Conservation (phyloP, 1,140 invertebrate genomes). For the Solenopsis fugax region DNA sequence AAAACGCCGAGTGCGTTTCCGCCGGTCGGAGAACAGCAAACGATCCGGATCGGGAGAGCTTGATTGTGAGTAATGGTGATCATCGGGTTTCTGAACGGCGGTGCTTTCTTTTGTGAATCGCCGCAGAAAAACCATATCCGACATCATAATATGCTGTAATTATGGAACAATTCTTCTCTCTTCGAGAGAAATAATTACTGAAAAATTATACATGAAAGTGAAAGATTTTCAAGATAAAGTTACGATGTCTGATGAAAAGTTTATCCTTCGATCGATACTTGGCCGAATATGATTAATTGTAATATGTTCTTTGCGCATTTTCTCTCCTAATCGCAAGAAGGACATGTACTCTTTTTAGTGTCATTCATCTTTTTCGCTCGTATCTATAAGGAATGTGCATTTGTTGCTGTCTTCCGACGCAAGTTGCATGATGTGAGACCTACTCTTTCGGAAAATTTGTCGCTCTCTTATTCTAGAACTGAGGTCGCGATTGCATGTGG, state of each 20-base stretch:
- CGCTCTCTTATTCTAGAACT: background rate
- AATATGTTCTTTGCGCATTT: background rate
- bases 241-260: background rate
- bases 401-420: background rate
- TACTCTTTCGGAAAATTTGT: slow-evolving; percentile 11
- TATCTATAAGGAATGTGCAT: background rate
- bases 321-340: no score
- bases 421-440: background rate
- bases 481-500: background rate
- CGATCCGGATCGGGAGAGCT: slow-evolving; percentile 4
- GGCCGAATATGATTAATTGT: slow-evolving; percentile 26
- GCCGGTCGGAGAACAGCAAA: slow-evolving; percentile 1
- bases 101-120: background rate
- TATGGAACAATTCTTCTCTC: slow-evolving; percentile 1
- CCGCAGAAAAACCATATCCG: background rate
- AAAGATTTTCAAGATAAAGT: background rate
- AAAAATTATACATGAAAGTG: background rate
- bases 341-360: no score
- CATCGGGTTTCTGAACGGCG: background rate
- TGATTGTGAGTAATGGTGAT: slow-evolving; percentile 18
- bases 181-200: background rate
- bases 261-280: slow-evolving; percentile 3
- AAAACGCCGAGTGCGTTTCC: slow-evolving; percentile 48
- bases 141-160: background rate
- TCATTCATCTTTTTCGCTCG: background rate